phyloP scores from a whole-genome alignment of 2,888 invertebrate genomes.

The Brachyptera risi region DNA sequence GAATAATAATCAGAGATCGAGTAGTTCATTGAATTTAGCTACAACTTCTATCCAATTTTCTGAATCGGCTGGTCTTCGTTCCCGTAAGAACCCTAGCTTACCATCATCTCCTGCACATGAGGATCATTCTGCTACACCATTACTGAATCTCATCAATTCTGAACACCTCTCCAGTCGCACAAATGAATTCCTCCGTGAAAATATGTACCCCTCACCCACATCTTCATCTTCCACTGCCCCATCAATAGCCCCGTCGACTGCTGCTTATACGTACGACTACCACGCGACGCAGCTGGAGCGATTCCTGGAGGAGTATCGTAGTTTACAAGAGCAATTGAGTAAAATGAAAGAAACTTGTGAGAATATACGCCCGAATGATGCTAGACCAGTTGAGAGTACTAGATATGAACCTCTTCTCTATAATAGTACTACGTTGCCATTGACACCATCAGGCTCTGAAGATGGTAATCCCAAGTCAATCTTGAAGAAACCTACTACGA shows the following conservation, averaged over 20 bases:
- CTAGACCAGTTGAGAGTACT: neutral
- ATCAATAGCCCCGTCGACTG: slow-evolving; percentile 25
- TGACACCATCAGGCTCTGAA: slow-evolving; percentile 43
- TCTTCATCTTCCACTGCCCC: slow-evolving; percentile 44
- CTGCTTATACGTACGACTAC: slow-evolving; percentile 64
- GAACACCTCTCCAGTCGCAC: slow-evolving; percentile 39
- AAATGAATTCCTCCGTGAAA: slow-evolving; percentile 24
- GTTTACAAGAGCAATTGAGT: slow-evolving; percentile 69
- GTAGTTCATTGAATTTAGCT: slow-evolving; percentile 66
- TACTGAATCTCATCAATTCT: slow-evolving; percentile 57
- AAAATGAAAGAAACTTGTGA: slow-evolving; percentile 78
- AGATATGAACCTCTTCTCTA: slow-evolving; percentile 47
- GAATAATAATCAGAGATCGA: slow-evolving; percentile 54
- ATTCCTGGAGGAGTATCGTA: slow-evolving; percentile 75
- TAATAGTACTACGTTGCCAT: slow-evolving; percentile 41
- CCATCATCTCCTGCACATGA: slow-evolving; percentile 61
- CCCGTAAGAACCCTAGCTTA: slow-evolving; percentile 51
- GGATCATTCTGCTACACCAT: slow-evolving; percentile 52
- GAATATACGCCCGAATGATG: slow-evolving; percentile 53
- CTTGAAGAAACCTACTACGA: slow-evolving; percentile 50
- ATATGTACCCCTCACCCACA: slow-evolving; percentile 30
- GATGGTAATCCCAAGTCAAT: slow-evolving; percentile 53
- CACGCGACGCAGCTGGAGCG: slow-evolving; percentile 74
- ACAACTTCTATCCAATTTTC: slow-evolving; percentile 43
- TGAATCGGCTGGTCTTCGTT: slow-evolving; percentile 39